Base-by-base conservation (phyloP, 2,113 vertebrate genomes). In the Cottus gobio region DNA sequence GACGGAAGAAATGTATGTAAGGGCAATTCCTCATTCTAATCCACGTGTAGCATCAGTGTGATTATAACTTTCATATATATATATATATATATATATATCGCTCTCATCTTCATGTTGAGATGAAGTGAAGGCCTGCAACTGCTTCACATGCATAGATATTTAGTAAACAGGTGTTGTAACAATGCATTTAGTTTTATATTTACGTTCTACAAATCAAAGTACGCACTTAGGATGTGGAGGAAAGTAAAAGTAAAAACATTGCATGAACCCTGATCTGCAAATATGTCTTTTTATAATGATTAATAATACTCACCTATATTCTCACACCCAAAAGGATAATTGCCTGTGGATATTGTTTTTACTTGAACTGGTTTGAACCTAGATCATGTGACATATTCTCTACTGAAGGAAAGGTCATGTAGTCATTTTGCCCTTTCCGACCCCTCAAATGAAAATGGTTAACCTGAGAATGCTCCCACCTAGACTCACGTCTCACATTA, bases 1-100 rank as follows among this genome's bases (percentile, higher is more conserved):
- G 95, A 91, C 93, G 96, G 94, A 97, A 96, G 95, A 97, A 97
- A 97, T 96, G 96, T 97, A 97, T 94, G 96, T 97, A 96, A 96
- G 96, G 94, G 85, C 71, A 75, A 82, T 91, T 84, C 81, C 62
- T 86, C 77, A 28, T 67, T 79, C 64, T 87, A 66, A 74, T 85
- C 26, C 61, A 54, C 28, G 58, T 61, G 30, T 44, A 34, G 63
- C 60, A 37, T 69, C 12, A 44, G 46, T 8, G 13, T 54, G 70
- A 22, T 24, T n/a, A 62, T 15, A 5, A 70, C n/a, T 58, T 1
- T 72, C 5, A 50, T 57, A 13, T n/a, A n/a, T n/a, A n/a, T n/a
- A n/a, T n/a, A n/a, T n/a, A n/a, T n/a, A n/a, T n/a, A n/a, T n/a
- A n/a, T n/a, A n/a, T n/a, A n/a, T 34, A 71, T 3, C 15, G 10